A percentile compares a stretch with the other conserved stretches of the same genome.
Conservation (phyloP, 2,797 vertebrate species). For the Pangasius djambal region DNA sequence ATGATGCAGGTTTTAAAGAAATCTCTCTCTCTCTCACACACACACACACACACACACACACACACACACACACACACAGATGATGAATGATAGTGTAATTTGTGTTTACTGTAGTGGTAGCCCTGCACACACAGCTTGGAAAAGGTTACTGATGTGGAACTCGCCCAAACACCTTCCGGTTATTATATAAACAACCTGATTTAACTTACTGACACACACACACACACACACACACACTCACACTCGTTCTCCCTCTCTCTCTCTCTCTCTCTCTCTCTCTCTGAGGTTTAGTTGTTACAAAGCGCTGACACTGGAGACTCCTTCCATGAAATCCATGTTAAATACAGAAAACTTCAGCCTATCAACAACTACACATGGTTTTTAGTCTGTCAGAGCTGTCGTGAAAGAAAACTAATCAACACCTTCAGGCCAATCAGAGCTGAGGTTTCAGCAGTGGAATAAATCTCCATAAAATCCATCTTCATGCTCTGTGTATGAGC, state of each 20-base stretch:
- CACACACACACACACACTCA: constrained; percentile 15
- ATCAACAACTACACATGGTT: background rate
- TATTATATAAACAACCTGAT: constrained; percentile 22
- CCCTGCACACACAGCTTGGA: background rate
- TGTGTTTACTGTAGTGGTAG: constrained; percentile 27
- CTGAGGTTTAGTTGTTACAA: background rate
- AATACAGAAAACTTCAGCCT: background rate
- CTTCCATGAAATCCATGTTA: background rate
- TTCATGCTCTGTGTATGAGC: too few relatives aligned
- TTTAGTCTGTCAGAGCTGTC: background rate
- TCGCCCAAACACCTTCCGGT: constrained; percentile 2
- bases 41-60: background rate
- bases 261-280: background rate
- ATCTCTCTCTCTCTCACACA: background rate
- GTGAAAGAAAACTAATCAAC: background rate
- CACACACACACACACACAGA: constrained; percentile 1
- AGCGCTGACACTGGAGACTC: background rate
- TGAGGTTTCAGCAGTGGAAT: background rate
- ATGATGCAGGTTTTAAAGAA: background rate
- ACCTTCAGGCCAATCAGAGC: background rate
- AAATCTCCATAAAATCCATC: background rate
- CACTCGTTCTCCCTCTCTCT: background rate
- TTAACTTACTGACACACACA: background rate
- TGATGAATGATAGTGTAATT: constrained; percentile 32
- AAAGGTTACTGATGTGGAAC: constrained; percentile 17